Conservation (phyloP, 2,797 vertebrate genomes). For the Lophotriccus pileatus region DNA sequence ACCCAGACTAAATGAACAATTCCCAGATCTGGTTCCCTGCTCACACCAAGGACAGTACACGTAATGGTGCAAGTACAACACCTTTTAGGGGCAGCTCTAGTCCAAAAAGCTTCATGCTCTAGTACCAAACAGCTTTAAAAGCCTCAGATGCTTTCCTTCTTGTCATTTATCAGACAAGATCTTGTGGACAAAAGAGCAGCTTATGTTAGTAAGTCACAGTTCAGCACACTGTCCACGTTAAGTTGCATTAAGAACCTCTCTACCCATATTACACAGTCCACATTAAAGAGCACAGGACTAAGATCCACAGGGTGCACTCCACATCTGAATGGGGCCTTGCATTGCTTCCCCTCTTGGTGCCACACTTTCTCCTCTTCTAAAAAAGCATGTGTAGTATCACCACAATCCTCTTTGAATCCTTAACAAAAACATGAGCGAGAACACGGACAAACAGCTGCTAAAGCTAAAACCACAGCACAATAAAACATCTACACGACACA, state of each 20-base stretch:
- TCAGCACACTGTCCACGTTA: neutral
- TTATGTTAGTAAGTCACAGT: neutral
- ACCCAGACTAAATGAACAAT: neutral
- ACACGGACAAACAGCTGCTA: neutral
- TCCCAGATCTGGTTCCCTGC: neutral
- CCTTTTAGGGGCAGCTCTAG: neutral
- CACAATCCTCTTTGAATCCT: neutral
- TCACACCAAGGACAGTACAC: neutral
- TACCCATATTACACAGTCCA: neutral
- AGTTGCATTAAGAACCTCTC: neutral
- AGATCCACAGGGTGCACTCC: neutral
- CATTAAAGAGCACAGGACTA: neutral
- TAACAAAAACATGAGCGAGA: neutral
- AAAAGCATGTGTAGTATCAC: neutral
- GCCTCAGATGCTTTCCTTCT: neutral
- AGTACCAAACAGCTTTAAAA: neutral
- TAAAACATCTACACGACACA: neutral
- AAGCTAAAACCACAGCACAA: neutral
- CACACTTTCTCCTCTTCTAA: neutral
- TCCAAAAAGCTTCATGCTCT: neutral
- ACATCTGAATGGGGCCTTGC: neutral
- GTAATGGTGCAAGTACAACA: rapidly evolving
- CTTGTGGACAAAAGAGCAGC: neutral
- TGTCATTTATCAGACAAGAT: neutral
- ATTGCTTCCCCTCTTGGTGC: neutral